These are phyloP conservation scores for Drosophila atroscutellata DNA, from an alignment of 2,888 invertebrate genomes.

Conservation along the genomic window DNA sequence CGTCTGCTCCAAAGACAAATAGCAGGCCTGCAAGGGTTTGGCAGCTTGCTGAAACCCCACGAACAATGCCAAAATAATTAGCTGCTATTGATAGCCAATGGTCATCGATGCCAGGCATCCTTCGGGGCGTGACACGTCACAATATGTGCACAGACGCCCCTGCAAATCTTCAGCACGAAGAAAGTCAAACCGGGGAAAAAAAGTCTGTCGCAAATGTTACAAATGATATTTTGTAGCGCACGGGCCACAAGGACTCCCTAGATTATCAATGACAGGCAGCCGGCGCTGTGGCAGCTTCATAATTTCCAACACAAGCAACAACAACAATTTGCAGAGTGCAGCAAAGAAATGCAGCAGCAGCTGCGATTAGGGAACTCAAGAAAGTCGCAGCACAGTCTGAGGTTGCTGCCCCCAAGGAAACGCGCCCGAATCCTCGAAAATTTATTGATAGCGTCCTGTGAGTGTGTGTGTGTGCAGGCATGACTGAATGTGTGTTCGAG, in stretches of 20 bases:
- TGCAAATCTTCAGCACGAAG: conserved; percentile 60
- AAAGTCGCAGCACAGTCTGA: conserved; percentile 45
- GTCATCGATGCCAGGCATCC: conserved; percentile 30
- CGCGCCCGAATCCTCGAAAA: conserved; percentile 47
- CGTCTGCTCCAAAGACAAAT: conserved; percentile 53
- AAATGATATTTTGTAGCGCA: conserved; percentile 59
- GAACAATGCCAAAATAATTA: conserved; percentile 73
- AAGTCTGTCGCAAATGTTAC: conserved; percentile 42
- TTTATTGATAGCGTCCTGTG: conserved; percentile 47
- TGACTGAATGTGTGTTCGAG: conserved; percentile 17
- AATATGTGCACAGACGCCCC: conserved; percentile 77
- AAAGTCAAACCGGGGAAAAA: conserved; percentile 50
- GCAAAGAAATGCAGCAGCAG: conserved; percentile 54
- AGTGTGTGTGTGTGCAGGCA: conserved; percentile 23
- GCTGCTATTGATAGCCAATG: conserved; percentile 60
- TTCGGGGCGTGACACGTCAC: conserved; percentile 77
- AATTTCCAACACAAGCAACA: conserved; percentile 52
- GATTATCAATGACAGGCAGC: conserved; percentile 79
- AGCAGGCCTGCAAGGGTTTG: neutral
- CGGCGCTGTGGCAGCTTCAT: conserved; percentile 75
- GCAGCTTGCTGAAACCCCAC: conserved; percentile 64
- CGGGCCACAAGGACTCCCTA: conserved; percentile 58
- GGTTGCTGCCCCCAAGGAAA: conserved; percentile 60
- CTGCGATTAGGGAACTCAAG: conserved; percentile 56
- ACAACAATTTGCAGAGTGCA: conserved; percentile 54